A percentile compares a stretch with the other conserved stretches of the same genome.
Conservation (phyloP, 2,113 vertebrate species). For the Climacteris rufus region DNA sequence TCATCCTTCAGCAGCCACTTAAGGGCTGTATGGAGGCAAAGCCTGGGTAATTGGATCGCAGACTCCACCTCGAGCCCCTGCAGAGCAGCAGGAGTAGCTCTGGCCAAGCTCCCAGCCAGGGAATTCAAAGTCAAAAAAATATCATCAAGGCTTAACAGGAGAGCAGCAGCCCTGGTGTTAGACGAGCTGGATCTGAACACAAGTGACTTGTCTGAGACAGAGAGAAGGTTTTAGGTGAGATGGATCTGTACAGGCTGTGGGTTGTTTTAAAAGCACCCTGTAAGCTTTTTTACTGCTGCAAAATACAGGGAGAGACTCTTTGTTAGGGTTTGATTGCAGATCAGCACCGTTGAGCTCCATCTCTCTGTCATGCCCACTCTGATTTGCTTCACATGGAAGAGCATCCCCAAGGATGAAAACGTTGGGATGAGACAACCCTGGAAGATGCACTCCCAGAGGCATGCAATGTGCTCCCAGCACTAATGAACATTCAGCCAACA, state of each 20-base stretch:
- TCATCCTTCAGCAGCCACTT: slow-evolving; percentile 11
- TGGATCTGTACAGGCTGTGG: accelerated
- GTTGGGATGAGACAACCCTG: not conserved
- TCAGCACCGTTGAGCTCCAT: not conserved
- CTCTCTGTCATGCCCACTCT: not conserved
- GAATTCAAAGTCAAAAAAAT: not conserved
- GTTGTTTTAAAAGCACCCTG: not conserved
- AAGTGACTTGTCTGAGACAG: not conserved
- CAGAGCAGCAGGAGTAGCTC: not conserved
- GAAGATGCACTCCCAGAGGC: not conserved
- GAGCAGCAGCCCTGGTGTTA: not conserved
- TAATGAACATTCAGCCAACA: not conserved
- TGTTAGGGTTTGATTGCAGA: not conserved
- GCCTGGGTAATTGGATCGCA: not conserved
- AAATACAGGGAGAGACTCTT: not conserved
- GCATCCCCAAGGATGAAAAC: accelerated
- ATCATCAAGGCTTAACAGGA: not conserved
- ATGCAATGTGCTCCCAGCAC: not conserved
- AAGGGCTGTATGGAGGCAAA: not conserved
- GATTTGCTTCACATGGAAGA: not conserved
- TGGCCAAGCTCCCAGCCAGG: not conserved
- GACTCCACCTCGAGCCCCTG: not conserved
- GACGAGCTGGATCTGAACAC: not conserved
- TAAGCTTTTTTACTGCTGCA: not conserved
- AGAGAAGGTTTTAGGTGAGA: not conserved